phyloP scores from a whole-genome alignment of 2,113 vertebrate species.

The Ochotona curzoniae region DNA sequence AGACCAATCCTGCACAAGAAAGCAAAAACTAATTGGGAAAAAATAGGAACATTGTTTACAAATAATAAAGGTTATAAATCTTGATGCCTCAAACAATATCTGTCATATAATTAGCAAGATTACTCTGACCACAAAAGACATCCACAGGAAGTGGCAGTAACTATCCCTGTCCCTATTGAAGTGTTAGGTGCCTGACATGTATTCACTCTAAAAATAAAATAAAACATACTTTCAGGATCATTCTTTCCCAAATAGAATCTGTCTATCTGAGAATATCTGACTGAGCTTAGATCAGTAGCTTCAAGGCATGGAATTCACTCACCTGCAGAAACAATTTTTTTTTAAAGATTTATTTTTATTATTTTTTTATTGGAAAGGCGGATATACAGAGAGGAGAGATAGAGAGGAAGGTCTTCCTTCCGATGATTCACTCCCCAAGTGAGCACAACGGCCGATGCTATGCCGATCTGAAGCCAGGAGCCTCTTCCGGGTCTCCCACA shows the following conservation, averaged over 20 bases:
- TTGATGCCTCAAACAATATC: background rate
- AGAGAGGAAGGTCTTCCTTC: too few species aligned
- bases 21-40: background rate
- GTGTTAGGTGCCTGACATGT: background rate
- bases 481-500: too few species aligned
- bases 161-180: background rate
- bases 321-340: background rate
- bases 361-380: too few species aligned
- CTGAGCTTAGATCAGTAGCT: background rate
- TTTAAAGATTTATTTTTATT: too few species aligned
- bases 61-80: background rate
- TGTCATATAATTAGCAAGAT: background rate
- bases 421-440: too few species aligned
- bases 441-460: too few species aligned
- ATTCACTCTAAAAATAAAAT: background rate
- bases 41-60: background rate
- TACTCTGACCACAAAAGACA: background rate
- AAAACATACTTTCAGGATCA: background rate
- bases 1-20: conserved; percentile 4
- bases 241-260: background rate
- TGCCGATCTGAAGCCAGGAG: too few species aligned
- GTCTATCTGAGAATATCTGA: too few species aligned
- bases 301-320: background rate
- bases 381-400: too few species aligned
- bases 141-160: background rate